A percentile compares a stretch with the other conserved stretches of the same genome.
Conservation (phyloP, 2,888 invertebrate genomes). For the Drosophila putrida region DNA sequence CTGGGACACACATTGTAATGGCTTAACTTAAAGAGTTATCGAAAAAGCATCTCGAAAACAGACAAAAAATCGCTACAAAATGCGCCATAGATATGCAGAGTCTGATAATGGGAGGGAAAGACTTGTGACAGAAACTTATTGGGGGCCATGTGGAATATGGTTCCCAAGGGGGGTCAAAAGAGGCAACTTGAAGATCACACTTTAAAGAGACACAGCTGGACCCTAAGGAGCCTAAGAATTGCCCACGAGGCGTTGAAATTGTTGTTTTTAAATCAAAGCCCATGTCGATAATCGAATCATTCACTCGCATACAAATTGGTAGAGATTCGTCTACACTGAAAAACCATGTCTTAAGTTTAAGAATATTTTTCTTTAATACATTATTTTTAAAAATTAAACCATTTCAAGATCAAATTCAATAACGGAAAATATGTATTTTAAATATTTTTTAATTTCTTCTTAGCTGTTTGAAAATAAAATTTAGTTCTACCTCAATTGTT, state of each 20-base stretch:
- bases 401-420: too few relatives aligned
- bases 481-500: too few relatives aligned
- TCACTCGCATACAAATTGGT: constrained; percentile 60
- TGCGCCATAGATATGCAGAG: constrained; percentile 22
- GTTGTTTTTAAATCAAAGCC: constrained; percentile 42
- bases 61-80: constrained; percentile 24
- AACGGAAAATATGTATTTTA: too few relatives aligned
- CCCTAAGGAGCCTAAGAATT: background rate
- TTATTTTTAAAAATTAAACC: too few relatives aligned
- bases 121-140: constrained; percentile 16
- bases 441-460: too few relatives aligned
- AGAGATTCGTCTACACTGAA: background rate
- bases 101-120: constrained; percentile 9
- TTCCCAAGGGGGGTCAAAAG: constrained; percentile 1
- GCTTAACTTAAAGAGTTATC: constrained; percentile 65
- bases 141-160: constrained; percentile 15
- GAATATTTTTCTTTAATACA: too few relatives aligned
- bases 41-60: constrained; percentile 21
- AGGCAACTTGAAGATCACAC: constrained; percentile 36
- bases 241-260: constrained; percentile 33
- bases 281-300: constrained; percentile 58
- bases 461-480: too few relatives aligned
- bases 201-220: constrained; percentile 15
- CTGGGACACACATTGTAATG: constrained; percentile 61
- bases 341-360: too few relatives aligned